Base-by-base conservation (phyloP, 2,888 invertebrate species). In the Lasioglossum oenotherae region DNA sequence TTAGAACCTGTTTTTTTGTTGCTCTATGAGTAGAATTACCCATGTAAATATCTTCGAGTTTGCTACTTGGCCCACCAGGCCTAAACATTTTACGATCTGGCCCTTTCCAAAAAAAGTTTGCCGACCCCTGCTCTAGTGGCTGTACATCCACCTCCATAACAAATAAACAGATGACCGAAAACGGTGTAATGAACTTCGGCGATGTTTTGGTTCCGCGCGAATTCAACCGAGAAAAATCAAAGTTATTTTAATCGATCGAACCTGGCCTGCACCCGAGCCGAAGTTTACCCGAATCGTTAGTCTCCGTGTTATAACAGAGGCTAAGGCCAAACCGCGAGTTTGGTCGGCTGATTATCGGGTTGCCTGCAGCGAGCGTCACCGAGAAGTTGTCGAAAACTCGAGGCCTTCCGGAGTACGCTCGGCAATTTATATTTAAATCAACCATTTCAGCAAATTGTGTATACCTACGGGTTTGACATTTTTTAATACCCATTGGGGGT, bases 271-370 rank as follows among this genome's bases (percentile, higher is more conserved):
- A 4, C 19, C 23, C 23, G 23, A 23, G n/a, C 4, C 41, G 38
- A 19, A 23, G 69, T 85, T 85, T 85, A 46, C 69, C 57, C 67
- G 75, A 38, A 27, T 60, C 23, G 67, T 85, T 86, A 78, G 78
- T 67, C 49, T 3, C 19, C 27, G 16, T 1, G 67, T 46, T 85
- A 35, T 73, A 85, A 86, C 2, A 57, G 38, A 74, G 71, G 64
- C 31, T 71, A 41, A 53, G 60, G 23, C 31, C 19, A 64, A 38
- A 60, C 23, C 23, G 64, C 4, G 12, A 27, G 35, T 74, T 84
- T 74, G 46, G 23, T n/a, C 23, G 35, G 31, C 27, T 16, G 23
- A 3, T 74, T 67, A 81, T 72, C 73, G 38, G 1, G 16, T 44
- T 5, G 23, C 57, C 0, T 14, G 27, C 27, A 69, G 27, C 60